Conservation (phyloP, 1,140 invertebrate species). For the Drosophila melanogaster region Release_6_plus_ISO1_MT NT_033777.3:19680001-19680500, state of each 20-base stretch:
- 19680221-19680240: not conserved
- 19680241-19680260: not conserved
- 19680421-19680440: too few species aligned
- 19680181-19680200: conserved; percentile 2
- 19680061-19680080: conserved; percentile 76
- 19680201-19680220: conserved; percentile 5
- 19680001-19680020: conserved; percentile 1
- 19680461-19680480: not conserved
- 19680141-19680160: conserved; percentile 14
- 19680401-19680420: too few species aligned
- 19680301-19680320: too few species aligned
- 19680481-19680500: not conserved
- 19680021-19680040: conserved; percentile 56
- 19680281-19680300: too few species aligned
- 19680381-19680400: too few species aligned
- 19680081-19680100: conserved; percentile 69
- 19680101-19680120: conserved; percentile 52
- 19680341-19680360: too few species aligned
- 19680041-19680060: conserved; percentile 83
- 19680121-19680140: conserved; percentile 75
- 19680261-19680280: not conserved
- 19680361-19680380: too few species aligned
- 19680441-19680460: too few species aligned
- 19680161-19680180: conserved; percentile 38
- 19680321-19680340: too few species aligned